phyloP scores from a whole-genome alignment of 2,113 vertebrate genomes.

The Cinclus cinclus region DNA sequence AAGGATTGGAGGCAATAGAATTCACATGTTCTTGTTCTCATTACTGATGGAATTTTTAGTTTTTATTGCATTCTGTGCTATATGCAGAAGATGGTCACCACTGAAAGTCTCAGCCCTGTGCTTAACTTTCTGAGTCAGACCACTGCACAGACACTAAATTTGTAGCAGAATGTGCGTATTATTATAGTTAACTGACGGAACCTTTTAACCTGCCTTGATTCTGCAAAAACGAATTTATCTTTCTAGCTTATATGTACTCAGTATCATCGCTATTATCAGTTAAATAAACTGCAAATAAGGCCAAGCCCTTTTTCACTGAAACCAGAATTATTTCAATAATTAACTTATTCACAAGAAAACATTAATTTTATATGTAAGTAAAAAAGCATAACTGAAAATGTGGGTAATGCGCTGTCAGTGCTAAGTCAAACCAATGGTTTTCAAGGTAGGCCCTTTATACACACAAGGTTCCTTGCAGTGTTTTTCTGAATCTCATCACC shows the following conservation, averaged over 20 bases:
- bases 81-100: background rate
- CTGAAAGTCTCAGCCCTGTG: background rate
- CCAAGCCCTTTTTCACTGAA: background rate
- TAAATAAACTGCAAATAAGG: background rate
- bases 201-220: background rate
- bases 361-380: background rate
- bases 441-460: background rate
- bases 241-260: background rate
- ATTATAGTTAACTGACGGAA: background rate
- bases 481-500: background rate
- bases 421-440: background rate
- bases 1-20: background rate
- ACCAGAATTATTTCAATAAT: background rate
- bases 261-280: background rate
- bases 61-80: background rate
- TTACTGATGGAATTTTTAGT: background rate
- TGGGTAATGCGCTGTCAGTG: background rate
- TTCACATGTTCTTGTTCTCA: background rate
- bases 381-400: background rate
- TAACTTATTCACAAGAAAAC: background rate
- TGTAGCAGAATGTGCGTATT: background rate
- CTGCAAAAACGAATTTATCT: background rate
- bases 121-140: background rate
- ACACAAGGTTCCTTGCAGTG: background rate
- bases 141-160: background rate